Evolutionary conservation across 2,888 invertebrate genomes (phyloP), one percentile per base, ranked within the genome.

Genomic region (Drosophila sordidapex): DNA sequence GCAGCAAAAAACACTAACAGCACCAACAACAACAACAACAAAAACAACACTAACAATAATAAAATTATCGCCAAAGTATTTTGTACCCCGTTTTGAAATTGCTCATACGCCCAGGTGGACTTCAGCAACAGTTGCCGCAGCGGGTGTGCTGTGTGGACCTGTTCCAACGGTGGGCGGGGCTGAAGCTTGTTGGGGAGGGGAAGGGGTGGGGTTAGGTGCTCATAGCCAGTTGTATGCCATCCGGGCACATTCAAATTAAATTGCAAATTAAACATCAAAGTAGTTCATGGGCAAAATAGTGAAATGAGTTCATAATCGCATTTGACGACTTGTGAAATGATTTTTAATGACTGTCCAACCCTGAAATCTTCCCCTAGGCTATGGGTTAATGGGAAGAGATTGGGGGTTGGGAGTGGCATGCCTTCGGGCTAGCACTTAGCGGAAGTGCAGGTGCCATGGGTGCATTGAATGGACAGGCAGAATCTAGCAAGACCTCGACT

Each of bases 201-300:
- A 15, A 8, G 38, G 38, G 18, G 4, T 1, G 54, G 31, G 11
- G 10, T 6, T 15, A 11, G 53, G 52, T 31, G 52, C 21, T 21
- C 8, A 29, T n/a, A n/a, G 21, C 21, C 21, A n/a, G 31, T 51
- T 27, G 21, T 27, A 25, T 21, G 51, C 66, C 62, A 48, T 62
- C 73, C 75, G 70, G 76, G 81, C 79, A 67, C 89, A 86, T 88
- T 88, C 83, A 86, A 90, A 86, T 90, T 79, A 90, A 86, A 86
- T 86, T 90, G 90, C 79, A 90, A 86, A 86, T 86, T 90, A 88
- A 90, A 90, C 90, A 90, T 90, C 90, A 86, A 90, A 90, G 90
- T 88, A 83, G 75, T 72, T 77, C 65, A 74, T 65, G 74, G 74
- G 61, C 89, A 70, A 76, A 77, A 82, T 86, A 81, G 76, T 79